phyloP scores from a whole-genome alignment of 2,888 invertebrate species.

The Acanthococcus lagerstroemiae region DNA sequence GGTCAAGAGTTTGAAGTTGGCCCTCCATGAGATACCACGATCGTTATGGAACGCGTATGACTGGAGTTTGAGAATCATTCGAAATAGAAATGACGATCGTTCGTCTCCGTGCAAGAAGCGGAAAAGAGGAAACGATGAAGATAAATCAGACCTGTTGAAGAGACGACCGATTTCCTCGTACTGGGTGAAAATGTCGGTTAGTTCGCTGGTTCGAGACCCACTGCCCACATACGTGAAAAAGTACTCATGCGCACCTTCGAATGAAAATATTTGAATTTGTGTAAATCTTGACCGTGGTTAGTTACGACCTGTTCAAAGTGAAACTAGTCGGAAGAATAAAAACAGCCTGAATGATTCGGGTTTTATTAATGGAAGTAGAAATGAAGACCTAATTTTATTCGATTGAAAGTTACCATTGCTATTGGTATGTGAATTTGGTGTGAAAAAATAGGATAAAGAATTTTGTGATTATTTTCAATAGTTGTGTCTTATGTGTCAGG shows the following conservation, averaged over 20 bases:
- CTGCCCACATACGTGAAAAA: slow-evolving; percentile 6
- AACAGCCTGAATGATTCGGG: too few relatives aligned
- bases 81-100: background rate
- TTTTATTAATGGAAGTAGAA: too few relatives aligned
- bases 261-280: background rate
- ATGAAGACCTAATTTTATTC: too few relatives aligned
- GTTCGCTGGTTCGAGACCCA: background rate
- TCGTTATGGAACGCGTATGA: background rate
- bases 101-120: background rate
- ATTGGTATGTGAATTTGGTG: too few relatives aligned
- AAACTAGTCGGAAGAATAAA: too few relatives aligned
- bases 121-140: background rate
- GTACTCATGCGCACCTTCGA: too few relatives aligned
- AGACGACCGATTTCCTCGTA: slow-evolving; percentile 13
- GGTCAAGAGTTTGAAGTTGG: background rate
- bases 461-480: too few relatives aligned
- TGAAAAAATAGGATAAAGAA: too few relatives aligned
- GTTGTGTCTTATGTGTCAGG: too few relatives aligned
- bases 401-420: too few relatives aligned
- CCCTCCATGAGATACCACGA: background rate
- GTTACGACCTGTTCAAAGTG: too few relatives aligned
- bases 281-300: too few relatives aligned
- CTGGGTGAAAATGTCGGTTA: slow-evolving; percentile 12
- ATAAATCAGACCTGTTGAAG: background rate
- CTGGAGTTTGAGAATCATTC: slow-evolving; percentile 1